Evolutionary conservation across 1,140 invertebrate species (phyloP), one percentile per base, ranked within the genome.

Genomic region (Drosophila aff.): DNA sequence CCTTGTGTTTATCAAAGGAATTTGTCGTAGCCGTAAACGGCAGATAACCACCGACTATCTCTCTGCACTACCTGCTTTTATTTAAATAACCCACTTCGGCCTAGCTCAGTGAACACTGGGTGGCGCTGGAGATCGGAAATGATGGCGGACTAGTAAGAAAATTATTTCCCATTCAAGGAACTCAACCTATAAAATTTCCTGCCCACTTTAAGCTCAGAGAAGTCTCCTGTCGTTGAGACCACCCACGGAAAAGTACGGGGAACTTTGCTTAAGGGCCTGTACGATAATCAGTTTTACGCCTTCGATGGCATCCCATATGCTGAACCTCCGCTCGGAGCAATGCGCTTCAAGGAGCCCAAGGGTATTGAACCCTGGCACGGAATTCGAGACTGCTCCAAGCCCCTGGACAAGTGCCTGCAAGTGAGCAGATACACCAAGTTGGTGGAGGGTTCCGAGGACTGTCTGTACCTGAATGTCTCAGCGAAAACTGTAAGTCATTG

Each of bases 281-380:
- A 86, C 21, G 92, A 87, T 10, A 75, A 82, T 18, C 40, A 36
- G n/a, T 92, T 68, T 23, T 92, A 86, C 26, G 68, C 49, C 2
- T 92, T 92, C 18, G 89, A 91, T 63, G 91, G 91, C 31, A 82
- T 92, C 16, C 21, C 94, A 82, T 85, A 94, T 93, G 71, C 96
- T 0, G 84, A 94, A 52, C 95, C 96, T 13, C 96, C 95, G 10
- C 59, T 96, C 15, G 95, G 95, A 16, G 78, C 93, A 0, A 81
- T 96, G 3, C 94, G 96, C 71, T 96, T 96, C 81, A 94, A 94
- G 89, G 75, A 79, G 8, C 86, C 91, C 0, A 73, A 78, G 2
- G 72, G 73, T 10, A n/a, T 60, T 0, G 28, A 63, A 2, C 53
- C 76, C 4, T 91, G 91, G 91, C 5, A 65, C n/a, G 86, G 68